Conservation (phyloP, 1,140 invertebrate genomes). For the Pseudomyrmex dendroicus region DNA sequence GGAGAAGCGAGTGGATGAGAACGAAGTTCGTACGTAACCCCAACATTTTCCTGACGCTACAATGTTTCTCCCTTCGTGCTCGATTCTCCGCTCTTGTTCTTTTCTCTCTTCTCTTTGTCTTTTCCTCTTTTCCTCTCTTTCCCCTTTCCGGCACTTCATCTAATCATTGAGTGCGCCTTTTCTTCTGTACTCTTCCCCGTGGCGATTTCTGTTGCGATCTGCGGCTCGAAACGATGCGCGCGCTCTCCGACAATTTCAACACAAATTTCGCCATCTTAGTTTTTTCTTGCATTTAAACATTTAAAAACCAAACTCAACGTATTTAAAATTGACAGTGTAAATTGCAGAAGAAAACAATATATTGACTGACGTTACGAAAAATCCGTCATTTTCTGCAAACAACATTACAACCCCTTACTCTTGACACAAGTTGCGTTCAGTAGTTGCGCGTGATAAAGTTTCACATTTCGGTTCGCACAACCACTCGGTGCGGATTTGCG, state of each 20-base stretch:
- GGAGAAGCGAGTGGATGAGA: slow-evolving; percentile 64
- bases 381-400: neutral
- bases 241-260: slow-evolving; percentile 37
- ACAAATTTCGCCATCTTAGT: slow-evolving; percentile 46
- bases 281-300: slow-evolving; percentile 15
- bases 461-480: slow-evolving; percentile 3
- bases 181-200: slow-evolving; percentile 63
- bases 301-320: slow-evolving; percentile 23
- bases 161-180: slow-evolving; percentile 66
- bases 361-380: neutral
- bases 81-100: slow-evolving; percentile 61
- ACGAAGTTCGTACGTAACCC: slow-evolving; percentile 61
- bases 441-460: slow-evolving; percentile 9
- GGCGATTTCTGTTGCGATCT: slow-evolving; percentile 60
- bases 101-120: slow-evolving; percentile 50
- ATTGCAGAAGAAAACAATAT: neutral
- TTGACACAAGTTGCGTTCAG: neutral
- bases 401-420: neutral
- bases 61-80: slow-evolving; percentile 61
- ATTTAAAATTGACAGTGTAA: neutral
- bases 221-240: slow-evolving; percentile 47
- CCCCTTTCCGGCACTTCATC: slow-evolving; percentile 62
- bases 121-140: slow-evolving; percentile 6
- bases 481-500: neutral
- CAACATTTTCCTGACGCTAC: slow-evolving; percentile 71